Evolutionary conservation across 2,113 vertebrate species (phyloP).

Genomic region (Pachyramphus minor): DNA sequence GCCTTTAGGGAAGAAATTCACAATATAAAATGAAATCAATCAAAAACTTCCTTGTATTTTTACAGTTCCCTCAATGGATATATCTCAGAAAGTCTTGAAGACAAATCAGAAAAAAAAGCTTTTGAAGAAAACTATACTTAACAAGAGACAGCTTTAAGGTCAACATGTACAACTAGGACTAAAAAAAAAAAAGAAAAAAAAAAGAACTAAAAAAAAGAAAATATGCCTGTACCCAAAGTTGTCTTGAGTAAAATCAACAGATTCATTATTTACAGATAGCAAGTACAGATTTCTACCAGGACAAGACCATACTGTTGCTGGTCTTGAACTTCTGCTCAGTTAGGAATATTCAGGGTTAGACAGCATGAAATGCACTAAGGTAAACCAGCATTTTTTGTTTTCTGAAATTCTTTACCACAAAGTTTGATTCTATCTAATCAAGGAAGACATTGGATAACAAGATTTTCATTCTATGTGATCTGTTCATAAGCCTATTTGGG

Average conservation of each 20-base stretch:
- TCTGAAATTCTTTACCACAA: not conserved
- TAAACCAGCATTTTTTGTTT: not conserved
- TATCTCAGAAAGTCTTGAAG: not conserved
- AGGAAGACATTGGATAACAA: not conserved
- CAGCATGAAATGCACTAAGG: not conserved
- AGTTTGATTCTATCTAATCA: not conserved
- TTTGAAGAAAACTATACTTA: not conserved
- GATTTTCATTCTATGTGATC: not conserved
- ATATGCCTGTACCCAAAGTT: not conserved
- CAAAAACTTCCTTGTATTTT: not conserved
- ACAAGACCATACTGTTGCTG: not conserved
- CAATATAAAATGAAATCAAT: slow-evolving; percentile 4
- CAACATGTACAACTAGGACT: not conserved
- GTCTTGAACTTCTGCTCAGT: not conserved
- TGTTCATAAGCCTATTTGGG: not conserved
- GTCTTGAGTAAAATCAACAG: not conserved
- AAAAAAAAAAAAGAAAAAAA: not conserved
- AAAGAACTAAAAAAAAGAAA: not conserved
- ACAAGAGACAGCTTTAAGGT: not conserved
- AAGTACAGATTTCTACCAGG: not conserved
- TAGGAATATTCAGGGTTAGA: not conserved
- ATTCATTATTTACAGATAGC: not conserved
- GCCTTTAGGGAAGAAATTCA: not conserved
- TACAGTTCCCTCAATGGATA: not conserved
- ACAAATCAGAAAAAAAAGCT: not conserved